Percentiles rank a stretch among this genome's conserved stretches.
Evolutionary conservation across 2,888 invertebrate genomes (phyloP).

Genomic region (Siphlonurus alternatus): DNA sequence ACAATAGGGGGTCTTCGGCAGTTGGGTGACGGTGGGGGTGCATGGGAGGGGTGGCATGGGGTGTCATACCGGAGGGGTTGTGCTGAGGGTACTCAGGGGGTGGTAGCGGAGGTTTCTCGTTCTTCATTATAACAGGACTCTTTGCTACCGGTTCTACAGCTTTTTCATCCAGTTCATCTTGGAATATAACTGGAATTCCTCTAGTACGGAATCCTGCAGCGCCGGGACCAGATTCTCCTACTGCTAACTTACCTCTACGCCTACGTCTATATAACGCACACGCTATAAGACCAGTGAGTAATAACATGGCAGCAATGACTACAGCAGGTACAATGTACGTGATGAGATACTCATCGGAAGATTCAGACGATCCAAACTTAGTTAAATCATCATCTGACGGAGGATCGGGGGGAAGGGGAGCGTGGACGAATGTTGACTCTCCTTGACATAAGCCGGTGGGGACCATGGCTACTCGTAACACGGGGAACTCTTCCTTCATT

Average conservation of each 20-base stretch:
- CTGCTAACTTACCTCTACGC: conserved; percentile 62
- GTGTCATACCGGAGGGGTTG: conserved; percentile 27
- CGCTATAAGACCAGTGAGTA: conserved; percentile 73
- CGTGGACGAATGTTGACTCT: conserved; percentile 27
- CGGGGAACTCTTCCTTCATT: conserved; percentile 54
- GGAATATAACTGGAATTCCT: conserved; percentile 87
- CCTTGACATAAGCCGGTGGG: conserved; percentile 42
- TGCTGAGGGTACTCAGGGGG: conserved; percentile 57
- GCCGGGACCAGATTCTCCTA: conserved; percentile 62
- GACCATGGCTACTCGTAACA: conserved; percentile 43
- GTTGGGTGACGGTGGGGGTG: neutral
- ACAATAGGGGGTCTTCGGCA: conserved; percentile 21
- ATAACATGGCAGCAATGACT: conserved; percentile 72
- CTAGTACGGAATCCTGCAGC: conserved; percentile 27
- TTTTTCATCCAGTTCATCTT: conserved; percentile 89
- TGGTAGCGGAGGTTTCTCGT: conserved; percentile 83
- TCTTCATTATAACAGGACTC: conserved; percentile 84
- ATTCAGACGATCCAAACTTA: conserved; percentile 34
- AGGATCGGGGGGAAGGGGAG: conserved; percentile 22
- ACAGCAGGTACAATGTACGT: conserved; percentile 81
- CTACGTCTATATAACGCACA: conserved; percentile 72
- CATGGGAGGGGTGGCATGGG: conserved; percentile 10
- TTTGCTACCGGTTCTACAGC: conserved; percentile 70
- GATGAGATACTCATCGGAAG: conserved; percentile 29
- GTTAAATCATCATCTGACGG: conserved; percentile 25